Base-by-base conservation (phyloP, 2,113 vertebrate species). In the Daboia siamensis region DNA sequence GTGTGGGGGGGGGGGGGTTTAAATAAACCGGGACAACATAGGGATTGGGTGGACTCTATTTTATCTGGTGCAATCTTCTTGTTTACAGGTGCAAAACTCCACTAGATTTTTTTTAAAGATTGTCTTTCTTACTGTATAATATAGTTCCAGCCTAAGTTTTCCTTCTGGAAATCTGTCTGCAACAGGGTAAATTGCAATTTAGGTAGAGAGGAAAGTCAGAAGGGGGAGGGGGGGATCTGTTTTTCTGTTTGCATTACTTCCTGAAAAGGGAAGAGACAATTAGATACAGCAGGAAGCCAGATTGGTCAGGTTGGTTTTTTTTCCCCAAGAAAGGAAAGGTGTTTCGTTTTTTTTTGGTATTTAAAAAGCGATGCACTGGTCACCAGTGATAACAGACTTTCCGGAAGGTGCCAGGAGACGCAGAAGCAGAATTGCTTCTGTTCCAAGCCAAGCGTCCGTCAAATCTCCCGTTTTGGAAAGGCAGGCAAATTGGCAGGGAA, bases 301-400 rank as follows among this genome's bases (percentile, higher is more conserved):
- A 88, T 89, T 1, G 7, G 87, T 0, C 6, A 12, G 64, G 17
- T 23, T 44, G 64, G 17, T 23, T 44, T 59, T 5, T 48, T 57
- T 9, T 51, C 9, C 8, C 84, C 91, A 59, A 87, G 23, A 52
- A 85, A 3, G 85, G 87, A 80, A 51, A 1, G 0, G 55, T 51
- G 55, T 51, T 74, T 85, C 0, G 23, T 9, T 55, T 85, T 48
- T 55, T 85, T 46, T 4, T n/a, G n/a, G n/a, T n/a, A n/a, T n/a
- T n/a, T n/a, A n/a, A n/a, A 84, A 84, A 91, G 84, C 0, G 46
- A 11, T n/a, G 54, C 74, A 92, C 91, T 94, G 96, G 90, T 89
- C 93, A 21, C 0, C 0, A 61, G 93, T 92, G 89, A 93, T 96
- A 94, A 94, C 93, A 10, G 93, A 56, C 17, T 94, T 95, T 95